Base-by-base conservation (phyloP, 2,888 invertebrate genomes). In the Thera britannica region DNA sequence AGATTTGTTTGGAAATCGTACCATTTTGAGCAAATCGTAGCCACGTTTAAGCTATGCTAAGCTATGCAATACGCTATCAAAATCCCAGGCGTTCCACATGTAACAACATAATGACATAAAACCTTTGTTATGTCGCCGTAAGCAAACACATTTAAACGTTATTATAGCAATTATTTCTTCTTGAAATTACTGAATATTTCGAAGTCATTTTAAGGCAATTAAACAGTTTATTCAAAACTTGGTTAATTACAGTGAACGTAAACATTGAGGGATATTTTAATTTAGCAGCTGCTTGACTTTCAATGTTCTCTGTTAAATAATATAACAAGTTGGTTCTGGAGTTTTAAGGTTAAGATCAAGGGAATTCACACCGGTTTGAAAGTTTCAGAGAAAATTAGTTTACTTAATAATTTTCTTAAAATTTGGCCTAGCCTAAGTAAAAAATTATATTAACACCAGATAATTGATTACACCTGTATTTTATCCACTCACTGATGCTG, bases 231-330 rank as follows among this genome's bases (percentile, higher is more conserved):
- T 58, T 58, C 66, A 63, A 55, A 67, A 63, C 63, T 67, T 58
- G 67, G 48, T 59, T 63, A 63, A 67, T 67, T 67, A 63, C 63
- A 48, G 41, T 46, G 23, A 36, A 59, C 57, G 57, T 52, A 41
- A 60, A 63, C 59, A 46, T 46, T 49, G 56, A 62, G 44, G 44
- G 49, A 58, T 52, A 64, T 64, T 67, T 67, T 55, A 67, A 67
- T 67, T 67, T 54, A 55, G 46, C 57, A 64, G 52, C 34, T 49
- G 58, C 64, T 64, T 64, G 58, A 63, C 64, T 64, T 58, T 41
- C 34, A 55, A 55, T 54, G 5, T 51, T 51, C 6, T 7, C 11
- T 52, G 34, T 34, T 34, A 2, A 52, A 34, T 52, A 8, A 52
- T 52, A 52, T 8, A 34, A 52, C 9, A 23, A 23, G 51, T 52